Evolutionary conservation across 2,113 vertebrate genomes (phyloP).

Genomic region (Saccopteryx leptura): DNA sequence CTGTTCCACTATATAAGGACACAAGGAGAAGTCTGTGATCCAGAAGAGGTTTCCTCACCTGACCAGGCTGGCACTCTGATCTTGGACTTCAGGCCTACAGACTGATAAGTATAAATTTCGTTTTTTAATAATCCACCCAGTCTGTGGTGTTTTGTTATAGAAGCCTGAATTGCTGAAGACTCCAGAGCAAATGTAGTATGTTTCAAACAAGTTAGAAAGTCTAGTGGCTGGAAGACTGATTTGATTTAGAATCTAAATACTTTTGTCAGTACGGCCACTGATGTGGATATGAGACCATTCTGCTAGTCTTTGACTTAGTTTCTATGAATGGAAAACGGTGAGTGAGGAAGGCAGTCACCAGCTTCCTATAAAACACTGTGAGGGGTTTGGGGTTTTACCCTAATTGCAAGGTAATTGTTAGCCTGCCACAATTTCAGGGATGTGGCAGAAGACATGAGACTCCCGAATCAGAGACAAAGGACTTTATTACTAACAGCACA

Average conservation of each 20-base stretch:
- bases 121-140: background rate
- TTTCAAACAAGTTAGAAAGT: background rate
- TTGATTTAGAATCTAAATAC: background rate
- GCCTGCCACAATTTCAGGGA: background rate
- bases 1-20: background rate
- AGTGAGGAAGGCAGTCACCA: too few relatives aligned
- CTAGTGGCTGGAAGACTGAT: background rate
- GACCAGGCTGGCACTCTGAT: too few relatives aligned
- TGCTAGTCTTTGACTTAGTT: background rate
- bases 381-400: background rate
- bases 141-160: background rate
- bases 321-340: background rate
- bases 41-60: background rate
- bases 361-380: too few relatives aligned
- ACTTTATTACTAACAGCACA: background rate
- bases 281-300: rapidly evolving
- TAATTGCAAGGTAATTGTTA: background rate
- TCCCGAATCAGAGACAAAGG: background rate
- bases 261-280: background rate
- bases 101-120: background rate
- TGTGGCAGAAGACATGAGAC: background rate
- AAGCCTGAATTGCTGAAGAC: background rate
- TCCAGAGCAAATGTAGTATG: background rate
- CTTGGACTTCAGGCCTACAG: background rate
- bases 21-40: background rate